phyloP scores from a whole-genome alignment of 2,113 vertebrate species.

The Coreoperca whiteheadi region DNA sequence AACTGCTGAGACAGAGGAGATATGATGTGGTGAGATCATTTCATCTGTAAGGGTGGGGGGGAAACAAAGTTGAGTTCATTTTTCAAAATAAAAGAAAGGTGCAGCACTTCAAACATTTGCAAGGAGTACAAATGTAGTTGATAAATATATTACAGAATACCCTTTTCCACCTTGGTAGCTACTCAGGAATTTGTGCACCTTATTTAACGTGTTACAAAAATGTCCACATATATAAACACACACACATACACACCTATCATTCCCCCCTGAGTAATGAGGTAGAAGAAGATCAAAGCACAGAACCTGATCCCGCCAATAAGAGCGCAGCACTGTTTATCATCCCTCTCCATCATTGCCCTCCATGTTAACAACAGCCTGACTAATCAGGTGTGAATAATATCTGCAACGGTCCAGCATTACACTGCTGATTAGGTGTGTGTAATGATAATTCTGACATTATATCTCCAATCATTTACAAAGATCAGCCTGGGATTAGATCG shows the following conservation, averaged over 20 bases:
- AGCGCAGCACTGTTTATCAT: slow-evolving; percentile 66
- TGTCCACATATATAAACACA: slow-evolving; percentile 27
- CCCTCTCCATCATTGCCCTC: slow-evolving; percentile 64
- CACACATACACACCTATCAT: slow-evolving; percentile 54
- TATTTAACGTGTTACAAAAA: slow-evolving; percentile 31
- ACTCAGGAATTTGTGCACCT: slow-evolving; percentile 34
- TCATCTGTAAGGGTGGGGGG: slow-evolving; percentile 23
- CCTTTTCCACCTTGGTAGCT: slow-evolving; percentile 5
- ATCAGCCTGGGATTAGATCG: neutral
- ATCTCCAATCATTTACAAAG: slow-evolving; percentile 26
- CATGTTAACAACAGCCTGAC: slow-evolving; percentile 66
- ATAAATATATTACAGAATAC: slow-evolving; percentile 6
- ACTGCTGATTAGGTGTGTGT: slow-evolving; percentile 66
- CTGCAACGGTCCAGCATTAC: slow-evolving; percentile 41
- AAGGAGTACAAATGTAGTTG: slow-evolving; percentile 28
- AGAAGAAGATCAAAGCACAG: slow-evolving; percentile 74
- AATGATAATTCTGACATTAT: slow-evolving; percentile 40
- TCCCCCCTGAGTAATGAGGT: slow-evolving; percentile 68
- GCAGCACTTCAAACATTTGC: slow-evolving; percentile 21
- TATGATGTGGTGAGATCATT: slow-evolving; percentile 72
- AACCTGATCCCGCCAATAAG: slow-evolving; percentile 73
- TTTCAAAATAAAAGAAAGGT: slow-evolving; percentile 37
- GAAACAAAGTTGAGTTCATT: slow-evolving; percentile 10
- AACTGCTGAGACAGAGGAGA: slow-evolving; percentile 56
- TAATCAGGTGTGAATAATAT: slow-evolving; percentile 72